A percentile compares a stretch with the other conserved stretches of the same genome.
These are phyloP conservation scores for Hirtodrosophila cameraria DNA, from an alignment of 2,888 invertebrate genomes.

Conservation along the genomic window DNA sequence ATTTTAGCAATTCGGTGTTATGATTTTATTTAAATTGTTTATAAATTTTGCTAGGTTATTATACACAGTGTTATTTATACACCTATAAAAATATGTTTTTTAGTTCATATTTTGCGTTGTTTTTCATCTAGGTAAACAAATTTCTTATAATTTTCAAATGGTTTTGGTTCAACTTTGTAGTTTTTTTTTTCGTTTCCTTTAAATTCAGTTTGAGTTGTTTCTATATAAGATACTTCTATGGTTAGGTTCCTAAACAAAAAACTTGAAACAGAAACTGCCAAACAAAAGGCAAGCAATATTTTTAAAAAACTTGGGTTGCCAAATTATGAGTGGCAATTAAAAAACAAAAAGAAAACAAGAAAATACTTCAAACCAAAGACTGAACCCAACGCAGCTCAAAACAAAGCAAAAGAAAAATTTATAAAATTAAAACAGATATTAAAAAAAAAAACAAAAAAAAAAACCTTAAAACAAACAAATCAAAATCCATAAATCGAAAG, in stretches of 20 bases:
- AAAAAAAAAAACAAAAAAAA: slow-evolving; percentile 2
- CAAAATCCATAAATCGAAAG: slow-evolving; percentile 53
- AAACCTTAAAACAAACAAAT: slow-evolving; percentile 39
- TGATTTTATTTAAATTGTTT: slow-evolving; percentile 10
- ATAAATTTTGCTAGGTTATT: neutral
- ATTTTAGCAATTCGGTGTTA: slow-evolving; percentile 3
- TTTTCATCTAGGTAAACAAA: slow-evolving; percentile 13
- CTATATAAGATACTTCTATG: slow-evolving; percentile 23
- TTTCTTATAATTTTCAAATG: slow-evolving; percentile 6
- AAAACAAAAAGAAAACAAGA: slow-evolving; percentile 15
- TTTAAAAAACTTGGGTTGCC: slow-evolving; percentile 12
- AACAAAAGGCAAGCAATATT: slow-evolving; percentile 13
- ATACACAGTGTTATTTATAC: slow-evolving; percentile 2
- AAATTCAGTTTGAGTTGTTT: neutral
- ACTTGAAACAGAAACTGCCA: slow-evolving; percentile 46
- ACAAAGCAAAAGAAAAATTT: slow-evolving; percentile 11
- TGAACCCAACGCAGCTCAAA: slow-evolving; percentile 48
- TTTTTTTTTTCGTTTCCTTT: neutral
- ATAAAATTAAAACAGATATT: slow-evolving; percentile 6
- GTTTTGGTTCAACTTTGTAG: neutral
- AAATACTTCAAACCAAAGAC: slow-evolving; percentile 45
- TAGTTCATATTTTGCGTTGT: neutral
- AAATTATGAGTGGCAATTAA: slow-evolving; percentile 19
- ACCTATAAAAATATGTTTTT: neutral
- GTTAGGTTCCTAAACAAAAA: slow-evolving; percentile 44